Conservation (phyloP, 2,888 invertebrate species). For the Antheraea yamamai region DNA sequence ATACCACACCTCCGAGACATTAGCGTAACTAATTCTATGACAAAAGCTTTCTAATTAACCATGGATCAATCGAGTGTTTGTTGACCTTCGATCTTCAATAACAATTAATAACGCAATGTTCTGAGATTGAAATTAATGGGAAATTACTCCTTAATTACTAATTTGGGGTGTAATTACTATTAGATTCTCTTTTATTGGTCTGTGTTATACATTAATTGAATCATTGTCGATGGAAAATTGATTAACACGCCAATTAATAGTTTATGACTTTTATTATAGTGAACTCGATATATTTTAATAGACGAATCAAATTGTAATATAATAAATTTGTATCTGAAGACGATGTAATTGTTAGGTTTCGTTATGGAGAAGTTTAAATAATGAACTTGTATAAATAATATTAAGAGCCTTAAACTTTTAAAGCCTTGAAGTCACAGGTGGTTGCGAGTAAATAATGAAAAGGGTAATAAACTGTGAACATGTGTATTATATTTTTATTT, state of each 20-base stretch:
- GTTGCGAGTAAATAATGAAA: neutral
- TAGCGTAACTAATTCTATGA: neutral
- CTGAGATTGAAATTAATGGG: neutral
- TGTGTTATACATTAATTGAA: neutral
- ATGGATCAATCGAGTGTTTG: neutral
- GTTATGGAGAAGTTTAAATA: neutral
- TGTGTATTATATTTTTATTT: too few relatives aligned
- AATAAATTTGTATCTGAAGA: neutral
- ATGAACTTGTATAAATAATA: neutral
- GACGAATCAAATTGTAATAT: neutral
- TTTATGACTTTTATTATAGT: neutral
- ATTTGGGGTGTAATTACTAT: neutral
- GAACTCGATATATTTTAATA: neutral
- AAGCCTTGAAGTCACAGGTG: too few relatives aligned
- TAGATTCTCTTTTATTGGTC: neutral
- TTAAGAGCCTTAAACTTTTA: too few relatives aligned
- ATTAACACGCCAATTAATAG: neutral
- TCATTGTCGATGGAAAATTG: neutral
- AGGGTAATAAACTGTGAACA: neutral
- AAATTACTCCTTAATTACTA: neutral
- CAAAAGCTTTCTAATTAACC: conserved; percentile 1
- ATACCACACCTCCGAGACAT: neutral
- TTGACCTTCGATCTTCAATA: neutral
- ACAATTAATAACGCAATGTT: neutral
- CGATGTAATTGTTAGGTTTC: neutral